Conservation (phyloP, 2,113 vertebrate species). For the Lepus timidus region DNA sequence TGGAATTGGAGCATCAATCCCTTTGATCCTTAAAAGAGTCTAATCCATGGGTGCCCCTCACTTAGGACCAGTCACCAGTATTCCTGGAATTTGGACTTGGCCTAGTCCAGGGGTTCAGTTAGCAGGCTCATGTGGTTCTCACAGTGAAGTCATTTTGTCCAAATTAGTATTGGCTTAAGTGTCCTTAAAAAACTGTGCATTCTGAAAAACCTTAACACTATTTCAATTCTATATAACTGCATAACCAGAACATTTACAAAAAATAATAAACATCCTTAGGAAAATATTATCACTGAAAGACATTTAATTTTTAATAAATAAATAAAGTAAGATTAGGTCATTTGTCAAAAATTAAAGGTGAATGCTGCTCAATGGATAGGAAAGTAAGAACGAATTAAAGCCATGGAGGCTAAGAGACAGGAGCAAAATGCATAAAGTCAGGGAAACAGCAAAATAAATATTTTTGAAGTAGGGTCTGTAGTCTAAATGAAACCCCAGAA, state of each 20-base stretch:
- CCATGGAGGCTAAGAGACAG: too few relatives aligned
- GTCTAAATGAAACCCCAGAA: not conserved
- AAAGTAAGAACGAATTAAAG: not conserved
- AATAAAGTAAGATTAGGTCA: not conserved
- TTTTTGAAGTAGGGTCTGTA: too few relatives aligned
- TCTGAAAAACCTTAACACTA: not conserved
- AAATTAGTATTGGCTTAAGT: not conserved
- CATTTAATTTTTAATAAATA: not conserved
- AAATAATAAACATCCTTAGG: not conserved
- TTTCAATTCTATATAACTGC: not conserved
- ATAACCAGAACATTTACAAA: not conserved
- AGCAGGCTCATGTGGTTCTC: not conserved
- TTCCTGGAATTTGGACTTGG: not conserved
- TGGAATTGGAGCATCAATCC: accelerated
- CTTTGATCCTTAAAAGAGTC: not conserved
- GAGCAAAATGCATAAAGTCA: not conserved
- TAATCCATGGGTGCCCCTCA: too few relatives aligned
- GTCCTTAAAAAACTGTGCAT: not conserved
- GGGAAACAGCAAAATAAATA: not conserved
- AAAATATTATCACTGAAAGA: not conserved
- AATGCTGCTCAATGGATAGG: not conserved
- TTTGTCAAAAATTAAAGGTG: not conserved
- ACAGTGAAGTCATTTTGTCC: too few relatives aligned
- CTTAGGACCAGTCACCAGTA: not conserved
- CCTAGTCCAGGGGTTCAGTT: not conserved